Evolutionary conservation across 2,113 vertebrate species (phyloP).

Genomic region (Syngnathus typhle): DNA sequence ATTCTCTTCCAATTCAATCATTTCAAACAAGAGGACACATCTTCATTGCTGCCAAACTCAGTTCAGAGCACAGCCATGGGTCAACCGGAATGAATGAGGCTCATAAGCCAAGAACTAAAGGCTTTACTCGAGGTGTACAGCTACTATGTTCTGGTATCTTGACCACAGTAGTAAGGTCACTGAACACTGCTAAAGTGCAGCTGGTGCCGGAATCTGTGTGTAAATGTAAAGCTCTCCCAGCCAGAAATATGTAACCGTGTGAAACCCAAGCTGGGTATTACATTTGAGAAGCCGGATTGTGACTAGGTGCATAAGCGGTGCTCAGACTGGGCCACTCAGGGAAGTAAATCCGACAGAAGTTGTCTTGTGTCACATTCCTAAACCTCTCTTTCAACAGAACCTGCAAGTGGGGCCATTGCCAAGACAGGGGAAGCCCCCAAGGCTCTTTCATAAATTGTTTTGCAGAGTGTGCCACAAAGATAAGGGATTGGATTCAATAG

Average conservation of each 20-base stretch:
- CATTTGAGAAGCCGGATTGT: slow-evolving; percentile 25
- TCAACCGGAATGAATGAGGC: slow-evolving; percentile 46
- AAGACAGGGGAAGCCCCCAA: background rate
- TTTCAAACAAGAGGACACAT: slow-evolving; percentile 22
- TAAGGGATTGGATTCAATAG: background rate
- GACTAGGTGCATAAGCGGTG: slow-evolving; percentile 10
- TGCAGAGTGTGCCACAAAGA: background rate
- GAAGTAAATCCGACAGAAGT: slow-evolving; percentile 38
- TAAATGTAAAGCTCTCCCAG: slow-evolving; percentile 7
- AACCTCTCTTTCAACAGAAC: slow-evolving; percentile 37
- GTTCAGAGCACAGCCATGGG: slow-evolving; percentile 35
- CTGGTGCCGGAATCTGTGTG: slow-evolving; percentile 20
- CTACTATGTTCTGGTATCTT: slow-evolving; percentile 47
- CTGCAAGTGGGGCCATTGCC: slow-evolving; percentile 30
- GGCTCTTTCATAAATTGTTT: slow-evolving; percentile 7
- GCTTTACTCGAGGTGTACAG: slow-evolving; percentile 42
- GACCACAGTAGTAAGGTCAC: slow-evolving; percentile 21
- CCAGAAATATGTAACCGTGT: slow-evolving; percentile 26
- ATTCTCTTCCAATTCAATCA: slow-evolving; percentile 7
- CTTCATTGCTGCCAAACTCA: slow-evolving; percentile 34
- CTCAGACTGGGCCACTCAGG: slow-evolving; percentile 12
- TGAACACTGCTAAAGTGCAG: slow-evolving; percentile 15
- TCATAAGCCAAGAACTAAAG: slow-evolving; percentile 33
- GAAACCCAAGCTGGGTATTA: slow-evolving; percentile 27
- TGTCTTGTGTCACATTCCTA: slow-evolving; percentile 49